Evolutionary conservation across 2,797 vertebrate species (phyloP).

Genomic region (Cirrhinus molitorella): DNA sequence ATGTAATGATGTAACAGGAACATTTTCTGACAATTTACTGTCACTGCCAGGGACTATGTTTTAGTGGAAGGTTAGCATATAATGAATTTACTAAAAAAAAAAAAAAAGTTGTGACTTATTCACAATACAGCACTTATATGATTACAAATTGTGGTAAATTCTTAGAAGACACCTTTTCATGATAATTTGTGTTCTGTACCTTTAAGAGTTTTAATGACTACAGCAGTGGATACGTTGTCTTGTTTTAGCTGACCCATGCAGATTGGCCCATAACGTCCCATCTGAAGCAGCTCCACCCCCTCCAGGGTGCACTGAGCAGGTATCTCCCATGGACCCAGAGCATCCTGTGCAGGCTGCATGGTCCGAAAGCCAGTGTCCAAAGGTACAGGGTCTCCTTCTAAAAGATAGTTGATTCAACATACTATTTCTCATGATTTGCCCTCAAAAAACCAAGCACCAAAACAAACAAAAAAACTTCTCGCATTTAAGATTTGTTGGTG

Average conservation of each 20-base stretch:
- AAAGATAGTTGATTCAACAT: constrained; percentile 24
- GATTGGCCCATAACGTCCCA: constrained; percentile 70
- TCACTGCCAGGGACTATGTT: too few species aligned
- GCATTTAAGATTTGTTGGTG: not conserved
- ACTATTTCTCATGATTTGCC: not conserved
- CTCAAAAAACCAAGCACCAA: not conserved
- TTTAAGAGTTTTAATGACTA: constrained; percentile 71
- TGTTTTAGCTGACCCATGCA: constrained; percentile 69
- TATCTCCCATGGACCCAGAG: constrained; percentile 70
- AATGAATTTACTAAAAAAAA: too few species aligned
- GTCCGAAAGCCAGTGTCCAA: constrained; percentile 28
- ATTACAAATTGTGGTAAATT: not conserved
- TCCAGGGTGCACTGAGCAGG: constrained; percentile 65
- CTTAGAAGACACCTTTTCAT: not conserved
- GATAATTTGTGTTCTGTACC: constrained; percentile 57
- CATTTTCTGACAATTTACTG: too few species aligned
- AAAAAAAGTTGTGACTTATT: too few species aligned
- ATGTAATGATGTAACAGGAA: too few species aligned
- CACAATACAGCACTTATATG: too few species aligned
- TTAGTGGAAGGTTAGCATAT: too few species aligned
- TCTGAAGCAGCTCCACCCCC: constrained; percentile 69
- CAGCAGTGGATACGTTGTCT: constrained; percentile 60
- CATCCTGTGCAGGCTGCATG: constrained; percentile 47
- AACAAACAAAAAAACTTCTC: not conserved
- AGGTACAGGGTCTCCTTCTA: constrained; percentile 56